Evolutionary conservation across 2,113 vertebrate species (phyloP), one percentile per base, ranked within the genome.

Genomic region (Myiozetetes cayanensis): DNA sequence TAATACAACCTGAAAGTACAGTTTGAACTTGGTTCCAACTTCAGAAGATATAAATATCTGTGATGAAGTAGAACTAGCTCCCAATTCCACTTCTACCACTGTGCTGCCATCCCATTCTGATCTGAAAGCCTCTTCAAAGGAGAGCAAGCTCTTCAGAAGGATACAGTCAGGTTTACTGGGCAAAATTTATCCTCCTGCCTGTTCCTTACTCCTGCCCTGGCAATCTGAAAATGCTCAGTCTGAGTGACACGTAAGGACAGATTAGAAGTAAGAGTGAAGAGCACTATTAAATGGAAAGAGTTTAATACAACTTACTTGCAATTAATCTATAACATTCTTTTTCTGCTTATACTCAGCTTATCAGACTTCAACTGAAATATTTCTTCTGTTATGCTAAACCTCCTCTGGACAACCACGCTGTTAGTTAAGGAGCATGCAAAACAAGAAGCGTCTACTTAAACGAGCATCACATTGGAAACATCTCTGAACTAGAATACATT

Each of bases 381-480:
- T 96, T 92, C 80, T 86, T 87, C 94, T 89, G 74, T 88, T 95
- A 95, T 75, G 91, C 89, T 97, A 94, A 96, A 95, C 76, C 76
- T 86, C 88, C 5, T 7, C 56, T 65, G 91, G 71, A 87, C 20
- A 10, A 43, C 59, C 14, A 55, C 23, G 50, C 62, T 74, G 33
- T 73, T 87, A 74, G 67, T 85, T 89, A 89, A 94, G 80, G 12
- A 84, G 63, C 30, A 74, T 4, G 39, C 43, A 93, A 92, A 95
- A 68, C 21, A 90, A 85, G 22, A 83, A 66, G 24, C 16, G 31
- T 43, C 61, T 93, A 11, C 41, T 91, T 81, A 81, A 68, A 94
- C 73, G 22, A 87, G 44, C 44, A 91, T 44, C 66, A 33, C 33
- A 55, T 0, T 62, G 63, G n/a, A 67, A 92, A 66, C 9, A 33